A percentile compares a stretch with the other conserved stretches of the same genome.
Evolutionary conservation across 1,140 invertebrate genomes (phyloP).

Genomic region (Steinernema khuongi): DNA sequence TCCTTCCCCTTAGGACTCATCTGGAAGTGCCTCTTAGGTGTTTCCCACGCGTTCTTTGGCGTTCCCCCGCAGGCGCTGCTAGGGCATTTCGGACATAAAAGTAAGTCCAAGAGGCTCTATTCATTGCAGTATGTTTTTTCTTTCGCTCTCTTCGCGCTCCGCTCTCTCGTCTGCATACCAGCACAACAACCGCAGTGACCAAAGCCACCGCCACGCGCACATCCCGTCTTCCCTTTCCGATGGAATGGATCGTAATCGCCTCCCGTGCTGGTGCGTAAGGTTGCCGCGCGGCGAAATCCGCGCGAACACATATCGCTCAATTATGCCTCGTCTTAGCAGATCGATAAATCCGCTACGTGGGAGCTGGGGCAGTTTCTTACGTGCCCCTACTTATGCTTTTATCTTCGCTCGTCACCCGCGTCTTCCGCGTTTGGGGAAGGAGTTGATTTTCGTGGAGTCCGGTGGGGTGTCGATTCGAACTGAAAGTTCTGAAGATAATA

Average conservation of each 20-base stretch:
- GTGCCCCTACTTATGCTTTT: neutral
- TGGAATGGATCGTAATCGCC: neutral
- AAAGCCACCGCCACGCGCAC: slow-evolving; percentile 5
- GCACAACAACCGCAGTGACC: slow-evolving; percentile 13
- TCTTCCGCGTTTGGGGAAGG: neutral
- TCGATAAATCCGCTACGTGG: slow-evolving; percentile 14
- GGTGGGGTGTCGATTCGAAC: neutral
- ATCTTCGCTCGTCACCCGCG: neutral
- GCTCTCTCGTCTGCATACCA: slow-evolving; percentile 13
- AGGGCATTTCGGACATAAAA: no score
- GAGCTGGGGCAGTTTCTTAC: no score
- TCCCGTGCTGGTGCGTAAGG: slow-evolving; percentile 1
- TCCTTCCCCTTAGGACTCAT: no score
- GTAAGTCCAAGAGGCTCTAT: neutral
- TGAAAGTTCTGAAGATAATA: neutral
- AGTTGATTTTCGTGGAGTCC: neutral
- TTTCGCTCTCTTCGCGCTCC: neutral
- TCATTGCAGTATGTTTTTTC: neutral
- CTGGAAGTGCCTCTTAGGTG: no score
- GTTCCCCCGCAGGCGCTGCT: no score
- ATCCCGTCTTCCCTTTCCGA: neutral
- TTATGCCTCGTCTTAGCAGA: slow-evolving; percentile 15
- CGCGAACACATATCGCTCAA: slow-evolving; percentile 5
- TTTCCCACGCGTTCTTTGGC: no score
- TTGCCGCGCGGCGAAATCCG: neutral